Conservation (phyloP, 2,113 vertebrate genomes). For the Hippocampus guttulatus region DNA sequence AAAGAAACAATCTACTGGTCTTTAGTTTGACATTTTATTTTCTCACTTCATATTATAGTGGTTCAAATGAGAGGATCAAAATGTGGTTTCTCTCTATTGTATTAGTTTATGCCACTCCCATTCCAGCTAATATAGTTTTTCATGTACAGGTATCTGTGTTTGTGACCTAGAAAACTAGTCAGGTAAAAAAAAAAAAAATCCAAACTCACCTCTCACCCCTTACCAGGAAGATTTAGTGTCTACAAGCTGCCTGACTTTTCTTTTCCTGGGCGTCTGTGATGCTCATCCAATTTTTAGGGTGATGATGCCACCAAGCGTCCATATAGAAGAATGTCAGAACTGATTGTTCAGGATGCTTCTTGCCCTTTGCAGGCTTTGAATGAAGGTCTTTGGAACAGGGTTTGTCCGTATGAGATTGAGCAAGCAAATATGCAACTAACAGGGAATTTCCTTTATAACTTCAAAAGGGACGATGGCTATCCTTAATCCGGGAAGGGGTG, state of each 20-base stretch:
- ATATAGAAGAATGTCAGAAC: conserved; percentile 19
- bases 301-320: conserved; percentile 45
- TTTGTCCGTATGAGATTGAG: not conserved
- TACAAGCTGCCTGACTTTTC: not conserved
- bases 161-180: not conserved
- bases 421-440: not conserved
- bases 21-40: not conserved
- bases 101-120: not conserved
- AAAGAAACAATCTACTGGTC: not conserved
- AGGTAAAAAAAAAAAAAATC: too few species aligned
- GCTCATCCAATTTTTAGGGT: conserved; percentile 30
- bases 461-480: not conserved
- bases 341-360: conserved; percentile 8
- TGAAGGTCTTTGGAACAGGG: not conserved
- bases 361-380: not conserved
- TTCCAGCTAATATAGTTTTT: not conserved
- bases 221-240: not conserved
- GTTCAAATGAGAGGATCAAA: not conserved
- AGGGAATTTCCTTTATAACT: not conserved
- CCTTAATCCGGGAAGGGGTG: too few species aligned
- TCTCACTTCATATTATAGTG: not conserved
- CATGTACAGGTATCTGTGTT: not conserved
- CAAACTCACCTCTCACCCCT: not conserved
- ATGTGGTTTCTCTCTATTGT: conserved; percentile 20
- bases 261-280: conserved; percentile 24